phyloP scores from a whole-genome alignment of 2,113 vertebrate species.

The Sorex araneus region DNA sequence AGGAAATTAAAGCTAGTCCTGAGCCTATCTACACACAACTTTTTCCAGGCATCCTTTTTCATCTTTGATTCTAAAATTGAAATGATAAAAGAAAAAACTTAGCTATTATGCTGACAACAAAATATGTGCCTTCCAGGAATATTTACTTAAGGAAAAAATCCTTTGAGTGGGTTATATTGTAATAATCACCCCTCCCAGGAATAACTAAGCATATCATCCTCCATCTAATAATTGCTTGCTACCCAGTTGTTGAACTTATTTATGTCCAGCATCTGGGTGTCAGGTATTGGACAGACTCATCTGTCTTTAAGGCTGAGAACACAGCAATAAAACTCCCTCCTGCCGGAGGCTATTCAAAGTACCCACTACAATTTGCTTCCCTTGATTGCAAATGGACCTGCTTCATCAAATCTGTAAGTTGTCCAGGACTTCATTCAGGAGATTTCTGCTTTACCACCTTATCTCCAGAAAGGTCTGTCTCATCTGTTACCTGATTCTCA shows the following conservation, averaged over 20 bases:
- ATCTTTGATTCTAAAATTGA: constrained; percentile 74
- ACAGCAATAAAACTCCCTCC: constrained; percentile 6
- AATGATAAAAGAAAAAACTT: constrained; percentile 69
- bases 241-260: not conserved
- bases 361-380: not conserved
- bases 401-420: not conserved
- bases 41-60: constrained; percentile 59
- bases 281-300: constrained; percentile 26
- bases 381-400: not conserved
- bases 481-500: not conserved
- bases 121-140: constrained; percentile 47
- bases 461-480: not conserved
- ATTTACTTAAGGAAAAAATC: constrained; percentile 63
- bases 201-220: constrained; percentile 51
- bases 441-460: not conserved
- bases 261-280: constrained; percentile 18
- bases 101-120: constrained; percentile 57
- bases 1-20: constrained; percentile 67
- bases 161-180: constrained; percentile 37
- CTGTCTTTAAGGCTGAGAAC: not conserved
- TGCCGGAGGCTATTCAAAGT: not conserved
- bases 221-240: constrained; percentile 16
- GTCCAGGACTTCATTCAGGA: not conserved
- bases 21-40: constrained; percentile 41
- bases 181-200: constrained; percentile 45